Base-by-base conservation (phyloP, 2,888 invertebrate species). In the Pantelozetes paolii region DNA sequence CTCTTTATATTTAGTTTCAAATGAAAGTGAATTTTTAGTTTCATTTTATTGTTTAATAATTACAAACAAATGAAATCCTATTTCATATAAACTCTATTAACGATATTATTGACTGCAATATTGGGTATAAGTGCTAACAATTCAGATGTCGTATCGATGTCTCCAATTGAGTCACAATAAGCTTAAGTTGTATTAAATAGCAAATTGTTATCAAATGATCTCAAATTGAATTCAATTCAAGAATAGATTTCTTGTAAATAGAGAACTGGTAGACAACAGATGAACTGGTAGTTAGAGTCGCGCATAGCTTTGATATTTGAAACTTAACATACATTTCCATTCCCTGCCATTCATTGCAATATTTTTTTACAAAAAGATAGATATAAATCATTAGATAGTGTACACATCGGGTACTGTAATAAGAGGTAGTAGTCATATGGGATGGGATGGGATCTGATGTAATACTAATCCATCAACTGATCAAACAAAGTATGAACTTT, bases 401-500 rank as follows among this genome's bases (percentile, higher is more conserved):
- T 32, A 18, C 18, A 32, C n/a, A 32, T 30, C 13, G 30, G 18
- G 57, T 2, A 8, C 23, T 18, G n/a, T 8, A 50, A 50, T 18
- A 9, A 45, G 15, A 13, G 23, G 62, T 15, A 6, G 6, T 62
- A n/a, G n/a, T 32, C 32, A 32, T 30, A 62, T 57, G 57, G 57
- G 57, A 62, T 62, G 62, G 13, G 11, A 62, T 62, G 20, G 67
- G n/a, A 9, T 13, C 36, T 30, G 59, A 59, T 59, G 59, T 30
- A 62, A 67, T 42, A 67, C 3, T 67, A 67, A 40, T 67, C 42
- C 67, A 67, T 67, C 67, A 42, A 67, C 67, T 40, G 36, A 67
- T 67, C 67, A 67, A 67, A 67, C 67, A 67, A 42, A 67, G 26
- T 54, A 26, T 26, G 54, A 26, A 1, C 45, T 40, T 15, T 8